Conservation (phyloP, 2,113 vertebrate species). For the Coracopsis vasa region DNA sequence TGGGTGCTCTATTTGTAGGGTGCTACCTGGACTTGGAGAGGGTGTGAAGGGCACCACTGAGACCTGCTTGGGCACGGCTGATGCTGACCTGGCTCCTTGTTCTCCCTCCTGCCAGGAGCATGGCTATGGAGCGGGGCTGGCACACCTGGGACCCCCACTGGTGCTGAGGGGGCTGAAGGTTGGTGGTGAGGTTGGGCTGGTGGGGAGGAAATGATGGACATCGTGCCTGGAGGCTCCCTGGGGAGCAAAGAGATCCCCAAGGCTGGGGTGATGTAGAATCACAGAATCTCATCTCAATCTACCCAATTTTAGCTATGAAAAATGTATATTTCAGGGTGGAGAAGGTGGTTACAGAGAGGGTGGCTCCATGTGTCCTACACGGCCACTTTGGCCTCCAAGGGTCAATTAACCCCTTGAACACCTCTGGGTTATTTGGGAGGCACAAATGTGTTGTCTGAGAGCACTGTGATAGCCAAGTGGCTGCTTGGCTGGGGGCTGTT, state of each 20-base stretch:
- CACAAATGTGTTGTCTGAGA: neutral
- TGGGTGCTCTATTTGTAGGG: neutral
- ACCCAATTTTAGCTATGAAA: neutral
- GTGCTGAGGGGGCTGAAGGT: neutral
- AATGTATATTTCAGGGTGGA: neutral
- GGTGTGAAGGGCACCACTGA: neutral
- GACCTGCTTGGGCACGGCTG: neutral
- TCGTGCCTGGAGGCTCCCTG: neutral
- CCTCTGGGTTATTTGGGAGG: neutral
- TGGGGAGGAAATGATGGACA: neutral
- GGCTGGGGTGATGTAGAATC: neutral
- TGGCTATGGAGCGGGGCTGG: neutral
- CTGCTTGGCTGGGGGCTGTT: neutral
- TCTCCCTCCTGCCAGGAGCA: neutral
- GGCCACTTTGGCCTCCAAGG: neutral
- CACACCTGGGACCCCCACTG: rapidly evolving
- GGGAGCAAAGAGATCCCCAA: neutral
- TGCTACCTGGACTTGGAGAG: neutral
- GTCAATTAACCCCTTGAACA: neutral
- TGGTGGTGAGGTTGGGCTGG: neutral
- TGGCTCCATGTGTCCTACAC: neutral
- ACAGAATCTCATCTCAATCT: neutral
- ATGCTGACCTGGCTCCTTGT: neutral
- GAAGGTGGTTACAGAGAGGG: neutral
- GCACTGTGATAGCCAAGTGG: neutral